Evolutionary conservation across 2,113 vertebrate species (phyloP), one percentile per base, ranked within the genome.

Genomic region (Glareola pratincola): DNA sequence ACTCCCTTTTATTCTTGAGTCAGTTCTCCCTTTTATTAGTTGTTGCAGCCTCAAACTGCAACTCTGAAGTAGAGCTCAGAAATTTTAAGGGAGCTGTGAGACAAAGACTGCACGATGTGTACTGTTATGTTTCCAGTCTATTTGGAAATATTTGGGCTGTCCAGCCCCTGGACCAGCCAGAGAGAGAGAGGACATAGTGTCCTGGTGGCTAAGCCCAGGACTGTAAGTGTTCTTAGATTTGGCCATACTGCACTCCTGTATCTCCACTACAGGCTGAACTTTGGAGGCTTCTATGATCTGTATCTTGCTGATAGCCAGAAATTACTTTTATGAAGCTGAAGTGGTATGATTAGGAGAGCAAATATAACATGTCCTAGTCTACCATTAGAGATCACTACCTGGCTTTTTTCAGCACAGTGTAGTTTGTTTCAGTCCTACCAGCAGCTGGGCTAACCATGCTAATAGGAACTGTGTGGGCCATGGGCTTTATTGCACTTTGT

Each of bases 381-480:
- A 37, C 3, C 30, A 8, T 34, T 64, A 60, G 7, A 14, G 26
- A 54, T 14, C 26, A 27, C 19, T 39, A 8, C 2, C 6, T 47
- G 36, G 4, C 8, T 88, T 68, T n/a, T 51, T 60, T 66, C 32
- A 71, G 22, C 32, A 27, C 18, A 43, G 21, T 0, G 2, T 4
- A 7, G 6, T 45, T 57, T 32, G 2, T 48, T 47, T 62, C 32
- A 69, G 10, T 16, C 32, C 22, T 72, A 8, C 8, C 36, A 47
- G 20, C 12, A 53, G 5, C 11, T 8, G 36, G 13, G 18, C 3
- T 50, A 60, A 62, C 5, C 1, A 1, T 34, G 21, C 6, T 26
- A n/a, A 18, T 0, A 16, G 7, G 8, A 14, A 59, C 2, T 2
- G 16, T 14, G 2, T 9, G 18, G 3, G 4, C 19, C 14, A 10